Conservation (phyloP, 2,113 vertebrate species). For the Chamaetylas fuelleborni region DNA sequence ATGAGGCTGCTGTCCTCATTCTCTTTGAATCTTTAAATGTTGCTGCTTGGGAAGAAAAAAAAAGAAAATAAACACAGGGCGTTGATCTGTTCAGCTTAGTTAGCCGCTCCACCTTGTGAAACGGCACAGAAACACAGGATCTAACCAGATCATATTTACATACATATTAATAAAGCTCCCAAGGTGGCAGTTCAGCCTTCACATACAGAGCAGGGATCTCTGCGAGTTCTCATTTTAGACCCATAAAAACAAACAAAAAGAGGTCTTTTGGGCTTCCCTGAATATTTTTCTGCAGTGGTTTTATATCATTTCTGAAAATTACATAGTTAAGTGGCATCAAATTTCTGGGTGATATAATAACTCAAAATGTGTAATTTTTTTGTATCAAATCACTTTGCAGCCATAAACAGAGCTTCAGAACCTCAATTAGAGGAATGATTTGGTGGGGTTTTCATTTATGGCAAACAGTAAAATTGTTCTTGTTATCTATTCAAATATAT, state of each 20-base stretch:
- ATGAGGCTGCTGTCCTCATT: constrained; percentile 10
- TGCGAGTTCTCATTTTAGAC: constrained; percentile 55
- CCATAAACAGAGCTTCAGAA: constrained; percentile 54
- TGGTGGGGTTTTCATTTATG: constrained; percentile 24
- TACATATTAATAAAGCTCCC: constrained; percentile 51
- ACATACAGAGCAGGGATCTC: constrained; percentile 30
- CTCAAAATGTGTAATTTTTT: constrained; percentile 35
- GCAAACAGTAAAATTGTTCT: constrained; percentile 52
- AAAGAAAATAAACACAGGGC: background rate
- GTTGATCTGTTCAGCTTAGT: background rate
- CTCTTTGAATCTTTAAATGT: background rate
- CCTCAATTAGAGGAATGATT: constrained; percentile 34
- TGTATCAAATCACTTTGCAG: constrained; percentile 30
- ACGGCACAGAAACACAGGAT: background rate
- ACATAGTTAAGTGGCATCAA: constrained; percentile 67
- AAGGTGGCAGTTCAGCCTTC: constrained; percentile 41
- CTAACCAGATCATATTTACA: constrained; percentile 45
- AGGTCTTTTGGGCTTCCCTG: constrained; percentile 56
- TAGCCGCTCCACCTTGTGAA: constrained; percentile 49
- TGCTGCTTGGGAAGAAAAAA: background rate
- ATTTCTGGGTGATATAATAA: constrained; percentile 55
- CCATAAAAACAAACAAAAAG: constrained; percentile 54
- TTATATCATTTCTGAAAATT: constrained; percentile 61
- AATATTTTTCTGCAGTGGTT: constrained; percentile 53
- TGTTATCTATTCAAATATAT: constrained; percentile 55